phyloP scores from a whole-genome alignment of 2,888 invertebrate genomes.

The Atherix ibis region DNA sequence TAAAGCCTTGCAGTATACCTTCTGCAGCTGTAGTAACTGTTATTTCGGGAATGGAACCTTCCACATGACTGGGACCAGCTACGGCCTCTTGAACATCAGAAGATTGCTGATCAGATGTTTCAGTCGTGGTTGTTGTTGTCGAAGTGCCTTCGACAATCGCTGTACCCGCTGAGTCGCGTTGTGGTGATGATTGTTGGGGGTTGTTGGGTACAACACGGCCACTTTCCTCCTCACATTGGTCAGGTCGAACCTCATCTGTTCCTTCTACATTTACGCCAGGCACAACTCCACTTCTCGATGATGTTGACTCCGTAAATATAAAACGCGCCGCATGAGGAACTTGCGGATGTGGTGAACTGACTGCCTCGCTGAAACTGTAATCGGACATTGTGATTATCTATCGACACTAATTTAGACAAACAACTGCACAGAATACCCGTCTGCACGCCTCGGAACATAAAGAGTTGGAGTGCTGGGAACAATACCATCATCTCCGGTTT shows the following conservation, averaged over 20 bases:
- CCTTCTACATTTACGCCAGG: constrained; percentile 45
- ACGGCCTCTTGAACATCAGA: constrained; percentile 22
- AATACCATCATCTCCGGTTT: constrained; percentile 47
- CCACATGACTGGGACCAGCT: constrained; percentile 17
- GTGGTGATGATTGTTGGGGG: constrained; percentile 45
- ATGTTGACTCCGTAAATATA: constrained; percentile 43
- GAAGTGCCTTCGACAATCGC: constrained; percentile 17
- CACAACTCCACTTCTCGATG: constrained; percentile 24
- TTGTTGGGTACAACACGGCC: constrained; percentile 53
- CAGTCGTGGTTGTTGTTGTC: constrained; percentile 26
- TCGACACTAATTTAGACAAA: no score
- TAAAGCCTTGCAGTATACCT: no score
- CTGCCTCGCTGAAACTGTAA: constrained; percentile 64
- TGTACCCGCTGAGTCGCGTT: constrained; percentile 1
- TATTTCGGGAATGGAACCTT: constrained; percentile 12
- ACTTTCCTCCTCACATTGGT: constrained; percentile 37
- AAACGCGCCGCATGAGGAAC: constrained; percentile 47
- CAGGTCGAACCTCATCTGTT: constrained; percentile 61
- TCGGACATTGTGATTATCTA: no score
- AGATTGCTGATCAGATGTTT: no score
- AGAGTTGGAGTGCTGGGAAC: constrained; percentile 83
- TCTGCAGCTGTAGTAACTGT: constrained; percentile 10
- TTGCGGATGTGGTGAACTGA: constrained; percentile 77
- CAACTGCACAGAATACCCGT: constrained; percentile 48
- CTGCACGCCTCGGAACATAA: constrained; percentile 63